Conservation (phyloP, 2,113 vertebrate species). For the Phrynosoma platyrhinos region DNA sequence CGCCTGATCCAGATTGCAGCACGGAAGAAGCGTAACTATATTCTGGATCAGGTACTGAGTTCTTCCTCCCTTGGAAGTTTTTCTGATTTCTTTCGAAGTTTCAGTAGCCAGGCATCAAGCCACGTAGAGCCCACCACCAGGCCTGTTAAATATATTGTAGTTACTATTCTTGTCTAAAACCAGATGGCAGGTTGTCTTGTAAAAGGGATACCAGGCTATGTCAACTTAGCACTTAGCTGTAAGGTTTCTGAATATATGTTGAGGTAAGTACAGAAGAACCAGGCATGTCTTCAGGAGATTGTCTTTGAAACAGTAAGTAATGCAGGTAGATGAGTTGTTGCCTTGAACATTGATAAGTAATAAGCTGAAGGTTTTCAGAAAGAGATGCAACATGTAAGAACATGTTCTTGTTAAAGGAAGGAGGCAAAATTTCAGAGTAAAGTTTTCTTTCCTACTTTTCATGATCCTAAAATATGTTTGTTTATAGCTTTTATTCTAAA, state of each 20-base stretch:
- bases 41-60: conserved; percentile 89
- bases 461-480: background rate
- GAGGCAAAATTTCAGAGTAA: background rate
- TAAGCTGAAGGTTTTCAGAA: background rate
- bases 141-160: background rate
- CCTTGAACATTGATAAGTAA: background rate
- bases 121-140: too few species aligned
- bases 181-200: background rate
- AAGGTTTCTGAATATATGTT: background rate
- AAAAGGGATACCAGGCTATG: background rate
- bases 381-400: background rate
- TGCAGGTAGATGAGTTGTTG: background rate
- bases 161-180: too few species aligned
- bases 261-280: background rate
- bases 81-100: background rate
- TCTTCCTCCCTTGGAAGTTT: background rate
- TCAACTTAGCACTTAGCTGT: too few species aligned
- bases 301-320: background rate
- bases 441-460: background rate
- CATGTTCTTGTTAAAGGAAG: background rate
- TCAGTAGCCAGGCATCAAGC: background rate
- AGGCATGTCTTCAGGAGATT: background rate
- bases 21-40: conserved; percentile 92
- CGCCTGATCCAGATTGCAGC: conserved; percentile 91
- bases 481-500: background rate